Conservation (phyloP, 2,113 vertebrate species). For the Cavia porcellus region DNA sequence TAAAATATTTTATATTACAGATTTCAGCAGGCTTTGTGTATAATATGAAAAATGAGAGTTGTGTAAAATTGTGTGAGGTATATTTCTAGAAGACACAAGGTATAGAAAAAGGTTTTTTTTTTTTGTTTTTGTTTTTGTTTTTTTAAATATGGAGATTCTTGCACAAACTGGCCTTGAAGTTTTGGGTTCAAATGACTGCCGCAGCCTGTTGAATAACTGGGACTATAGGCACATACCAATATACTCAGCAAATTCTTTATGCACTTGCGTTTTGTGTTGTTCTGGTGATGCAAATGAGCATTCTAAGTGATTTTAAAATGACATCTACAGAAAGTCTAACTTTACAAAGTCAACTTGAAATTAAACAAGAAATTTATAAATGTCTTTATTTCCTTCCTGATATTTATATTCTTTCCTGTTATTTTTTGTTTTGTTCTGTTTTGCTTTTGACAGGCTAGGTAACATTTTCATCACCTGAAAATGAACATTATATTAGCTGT, state of each 20-base stretch:
- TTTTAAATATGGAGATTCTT: not conserved
- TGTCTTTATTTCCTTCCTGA: not conserved
- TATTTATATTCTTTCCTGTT: not conserved
- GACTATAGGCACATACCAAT: not conserved
- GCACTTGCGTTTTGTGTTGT: not conserved
- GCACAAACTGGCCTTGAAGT: not conserved
- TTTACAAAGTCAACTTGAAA: not conserved
- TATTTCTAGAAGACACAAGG: not conserved
- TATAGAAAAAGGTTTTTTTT: not conserved
- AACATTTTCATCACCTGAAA: constrained; percentile 16
- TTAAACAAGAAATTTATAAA: constrained; percentile 5
- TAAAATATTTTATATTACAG: not conserved
- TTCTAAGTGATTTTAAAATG: not conserved
- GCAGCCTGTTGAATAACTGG: not conserved
- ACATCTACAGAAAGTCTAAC: not conserved
- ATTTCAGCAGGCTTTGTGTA: not conserved
- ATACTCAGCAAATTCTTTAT: not conserved
- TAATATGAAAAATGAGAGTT: not conserved
- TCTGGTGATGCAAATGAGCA: not conserved
- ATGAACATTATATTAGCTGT: not conserved
- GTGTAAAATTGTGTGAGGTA: not conserved
- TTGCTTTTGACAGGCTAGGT: not conserved
- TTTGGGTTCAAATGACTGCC: not conserved
- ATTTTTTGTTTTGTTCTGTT: not conserved
- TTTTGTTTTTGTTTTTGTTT: not conserved